These are phyloP conservation scores for Thelaira solivaga DNA, from an alignment of 2,888 invertebrate species.

Conservation along the genomic window DNA sequence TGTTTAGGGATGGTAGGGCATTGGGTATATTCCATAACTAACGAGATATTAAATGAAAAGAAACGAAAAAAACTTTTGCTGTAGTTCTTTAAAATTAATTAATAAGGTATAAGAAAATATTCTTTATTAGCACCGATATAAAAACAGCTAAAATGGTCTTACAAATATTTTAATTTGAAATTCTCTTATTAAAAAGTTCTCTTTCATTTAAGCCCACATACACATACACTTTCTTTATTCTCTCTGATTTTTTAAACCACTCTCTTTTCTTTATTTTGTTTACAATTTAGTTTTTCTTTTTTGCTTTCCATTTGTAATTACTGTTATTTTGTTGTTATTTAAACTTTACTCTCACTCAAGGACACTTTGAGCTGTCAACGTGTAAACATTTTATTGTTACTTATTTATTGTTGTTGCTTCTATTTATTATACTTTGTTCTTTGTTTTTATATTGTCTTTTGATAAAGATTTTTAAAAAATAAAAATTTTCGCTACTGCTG, in stretches of 20 bases:
- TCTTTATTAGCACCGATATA: too few species aligned
- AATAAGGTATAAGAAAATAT: too few species aligned
- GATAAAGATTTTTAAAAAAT: too few species aligned
- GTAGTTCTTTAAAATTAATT: too few species aligned
- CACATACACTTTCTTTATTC: not conserved
- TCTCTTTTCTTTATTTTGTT: slow-evolving; percentile 64
- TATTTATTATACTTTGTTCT: slow-evolving; percentile 62
- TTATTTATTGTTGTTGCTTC: slow-evolving; percentile 50
- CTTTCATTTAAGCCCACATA: not conserved
- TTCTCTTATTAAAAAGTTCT: not conserved
- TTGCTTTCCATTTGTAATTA: slow-evolving; percentile 1
- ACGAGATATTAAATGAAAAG: too few species aligned
- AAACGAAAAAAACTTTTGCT: too few species aligned
- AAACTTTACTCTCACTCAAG: slow-evolving; percentile 70
- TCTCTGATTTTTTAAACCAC: slow-evolving; percentile 9
- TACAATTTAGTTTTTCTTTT: slow-evolving; percentile 13
- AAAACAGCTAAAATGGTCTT: not conserved
- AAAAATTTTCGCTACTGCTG: not conserved
- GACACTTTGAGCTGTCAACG: slow-evolving; percentile 68
- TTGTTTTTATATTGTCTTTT: slow-evolving; percentile 21
- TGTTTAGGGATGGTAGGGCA: too few species aligned
- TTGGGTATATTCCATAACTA: too few species aligned
- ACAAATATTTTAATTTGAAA: not conserved
- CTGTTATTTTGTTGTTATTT: slow-evolving; percentile 51
- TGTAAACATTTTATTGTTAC: slow-evolving; percentile 59